Percentiles rank a stretch among this genome's conserved stretches.
phyloP scores from a whole-genome alignment of 2,113 vertebrate species.

The Paratilapia polleni region DNA sequence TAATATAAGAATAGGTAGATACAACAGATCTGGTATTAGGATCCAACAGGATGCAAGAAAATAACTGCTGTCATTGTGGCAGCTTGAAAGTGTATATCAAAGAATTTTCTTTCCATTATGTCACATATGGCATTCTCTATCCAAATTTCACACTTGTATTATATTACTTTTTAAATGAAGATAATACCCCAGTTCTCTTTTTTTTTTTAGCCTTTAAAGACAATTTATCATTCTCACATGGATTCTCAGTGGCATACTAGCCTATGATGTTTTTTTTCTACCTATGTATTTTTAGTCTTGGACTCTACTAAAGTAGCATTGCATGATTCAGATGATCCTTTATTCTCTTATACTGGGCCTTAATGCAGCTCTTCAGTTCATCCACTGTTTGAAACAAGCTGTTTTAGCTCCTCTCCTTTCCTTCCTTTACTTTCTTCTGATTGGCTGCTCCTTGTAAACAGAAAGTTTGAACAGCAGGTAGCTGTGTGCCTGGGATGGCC shows the following conservation, averaged over 20 bases:
- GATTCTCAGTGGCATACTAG: not conserved
- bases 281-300: not conserved
- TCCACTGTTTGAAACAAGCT: too few relatives aligned
- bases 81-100: not conserved
- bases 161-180: not conserved
- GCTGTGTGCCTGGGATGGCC: rapidly evolving
- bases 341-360: rapidly evolving
- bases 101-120: not conserved
- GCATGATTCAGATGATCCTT: not conserved
- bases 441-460: not conserved
- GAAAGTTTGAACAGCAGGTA: too few relatives aligned
- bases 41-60: not conserved
- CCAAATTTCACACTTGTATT: not conserved
- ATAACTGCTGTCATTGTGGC: not conserved
- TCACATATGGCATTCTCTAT: not conserved
- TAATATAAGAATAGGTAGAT: not conserved
- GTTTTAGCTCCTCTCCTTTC: not conserved
- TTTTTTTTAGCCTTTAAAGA: not conserved
- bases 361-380: not conserved
- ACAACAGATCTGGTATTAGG: not conserved
- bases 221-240: not conserved
- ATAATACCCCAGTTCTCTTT: not conserved
- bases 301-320: not conserved
- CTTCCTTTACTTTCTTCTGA: rapidly evolving
- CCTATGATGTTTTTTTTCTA: not conserved